A percentile compares a stretch with the other conserved stretches of the same genome.
These are phyloP conservation scores for Tribolium freemani DNA, from an alignment of 2,888 invertebrate genomes.

Conservation along the genomic window DNA sequence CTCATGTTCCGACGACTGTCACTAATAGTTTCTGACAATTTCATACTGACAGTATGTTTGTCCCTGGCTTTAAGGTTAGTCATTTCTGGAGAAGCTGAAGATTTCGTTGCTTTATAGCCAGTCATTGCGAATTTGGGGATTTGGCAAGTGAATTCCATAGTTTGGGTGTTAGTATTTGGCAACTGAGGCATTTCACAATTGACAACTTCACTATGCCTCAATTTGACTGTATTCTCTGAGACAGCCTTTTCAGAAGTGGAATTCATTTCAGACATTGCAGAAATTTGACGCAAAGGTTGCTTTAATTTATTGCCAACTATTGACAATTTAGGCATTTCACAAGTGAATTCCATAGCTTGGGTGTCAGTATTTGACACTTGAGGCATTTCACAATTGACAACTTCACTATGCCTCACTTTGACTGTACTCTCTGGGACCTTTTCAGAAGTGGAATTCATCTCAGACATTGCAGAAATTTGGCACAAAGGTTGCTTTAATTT, in stretches of 20 bases:
- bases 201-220: not conserved
- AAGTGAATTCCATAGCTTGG: conserved; percentile 10
- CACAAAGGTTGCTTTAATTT: not conserved
- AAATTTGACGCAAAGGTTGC: not conserved
- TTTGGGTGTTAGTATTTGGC: not conserved
- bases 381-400: not conserved
- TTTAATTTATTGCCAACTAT: not conserved
- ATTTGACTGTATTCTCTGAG: not conserved
- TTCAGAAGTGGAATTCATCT: not conserved
- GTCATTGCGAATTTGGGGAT: not conserved
- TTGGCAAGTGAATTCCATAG: conserved; percentile 26
- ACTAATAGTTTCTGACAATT: not conserved
- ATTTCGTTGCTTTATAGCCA: not conserved
- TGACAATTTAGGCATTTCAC: conserved; percentile 4
- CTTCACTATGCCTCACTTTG: not conserved
- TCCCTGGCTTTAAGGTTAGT: too few relatives aligned
- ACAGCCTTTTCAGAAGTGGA: not conserved
- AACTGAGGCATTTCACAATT: not conserved
- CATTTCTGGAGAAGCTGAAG: too few relatives aligned
- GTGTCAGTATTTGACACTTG: not conserved
- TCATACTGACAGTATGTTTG: not conserved
- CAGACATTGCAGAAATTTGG: not conserved
- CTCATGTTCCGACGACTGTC: too few relatives aligned
- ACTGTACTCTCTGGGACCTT: not conserved
- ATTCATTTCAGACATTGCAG: not conserved